phyloP scores from a whole-genome alignment of 2,797 vertebrate genomes.

The Pangasius macronema region DNA sequence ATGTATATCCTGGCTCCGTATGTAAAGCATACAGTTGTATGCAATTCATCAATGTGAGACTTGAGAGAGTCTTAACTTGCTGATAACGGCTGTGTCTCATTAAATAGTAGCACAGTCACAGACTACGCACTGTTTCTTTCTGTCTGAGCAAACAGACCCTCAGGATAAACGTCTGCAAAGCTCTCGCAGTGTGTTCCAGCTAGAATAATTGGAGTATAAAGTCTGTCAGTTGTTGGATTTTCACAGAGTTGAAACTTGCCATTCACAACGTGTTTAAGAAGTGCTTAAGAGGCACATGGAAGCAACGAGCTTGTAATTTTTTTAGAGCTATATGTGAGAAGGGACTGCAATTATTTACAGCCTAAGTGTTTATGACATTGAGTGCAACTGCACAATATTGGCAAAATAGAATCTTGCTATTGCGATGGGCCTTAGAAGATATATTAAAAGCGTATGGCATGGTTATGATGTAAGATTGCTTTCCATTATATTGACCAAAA shows the following conservation, averaged over 20 bases:
- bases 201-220: not conserved
- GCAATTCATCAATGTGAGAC: constrained; percentile 25
- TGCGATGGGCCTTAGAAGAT: not conserved
- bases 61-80: constrained; percentile 1
- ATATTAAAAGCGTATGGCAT: not conserved
- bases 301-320: not conserved
- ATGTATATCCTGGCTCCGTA: not conserved
- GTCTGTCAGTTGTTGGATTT: not conserved
- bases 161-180: constrained; percentile 21
- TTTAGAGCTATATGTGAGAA: not conserved
- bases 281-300: not conserved
- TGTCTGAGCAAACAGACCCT: constrained; percentile 29
- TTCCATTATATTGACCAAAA: constrained; percentile 1
- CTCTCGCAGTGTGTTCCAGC: not conserved
- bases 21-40: not conserved
- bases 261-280: not conserved
- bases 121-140: constrained; percentile 10
- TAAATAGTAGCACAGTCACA: constrained; percentile 35
- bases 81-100: constrained; percentile 36
- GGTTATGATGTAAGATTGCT: not conserved
- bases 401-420: not conserved
- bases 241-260: constrained; percentile 1
- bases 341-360: not conserved
- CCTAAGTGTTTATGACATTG: not conserved
- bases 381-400: not conserved